These are phyloP conservation scores for Uropetala carovei DNA, from an alignment of 2,888 invertebrate species.

Conservation along the genomic window DNA sequence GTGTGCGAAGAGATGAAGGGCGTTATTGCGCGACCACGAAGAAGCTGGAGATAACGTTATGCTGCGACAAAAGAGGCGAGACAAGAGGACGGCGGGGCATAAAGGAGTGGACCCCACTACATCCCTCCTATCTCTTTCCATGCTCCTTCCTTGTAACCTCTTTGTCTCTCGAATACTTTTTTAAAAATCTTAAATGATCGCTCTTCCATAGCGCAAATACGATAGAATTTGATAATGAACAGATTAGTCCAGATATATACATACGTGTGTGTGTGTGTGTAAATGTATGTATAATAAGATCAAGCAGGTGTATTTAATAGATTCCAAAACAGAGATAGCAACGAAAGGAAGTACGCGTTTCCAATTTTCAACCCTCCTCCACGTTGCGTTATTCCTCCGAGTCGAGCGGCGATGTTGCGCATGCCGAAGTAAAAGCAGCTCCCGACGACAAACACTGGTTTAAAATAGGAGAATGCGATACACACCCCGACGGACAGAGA, in stretches of 20 bases:
- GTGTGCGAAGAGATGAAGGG: constrained; percentile 21
- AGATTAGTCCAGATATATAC: too few species aligned
- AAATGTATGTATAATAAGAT: not conserved
- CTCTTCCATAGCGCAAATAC: not conserved
- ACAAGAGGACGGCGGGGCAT: not conserved
- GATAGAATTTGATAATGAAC: too few species aligned
- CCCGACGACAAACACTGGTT: not conserved
- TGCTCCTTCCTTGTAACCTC: not conserved
- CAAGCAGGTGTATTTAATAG: not conserved
- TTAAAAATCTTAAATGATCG: not conserved
- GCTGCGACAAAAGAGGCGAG: too few species aligned
- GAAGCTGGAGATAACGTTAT: constrained; percentile 43
- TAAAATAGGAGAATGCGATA: not conserved
- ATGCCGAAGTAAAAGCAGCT: not conserved
- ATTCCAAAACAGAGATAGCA: not conserved
- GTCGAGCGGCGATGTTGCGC: not conserved
- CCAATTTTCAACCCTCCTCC: not conserved
- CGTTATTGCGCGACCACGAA: constrained; percentile 59
- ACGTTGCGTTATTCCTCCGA: not conserved
- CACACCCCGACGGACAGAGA: not conserved
- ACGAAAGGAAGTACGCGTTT: not conserved
- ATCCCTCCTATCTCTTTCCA: not conserved
- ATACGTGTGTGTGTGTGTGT: too few species aligned
- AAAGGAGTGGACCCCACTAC: not conserved
- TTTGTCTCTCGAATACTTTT: too few species aligned